These are phyloP conservation scores for Spea bombifrons DNA, from an alignment of 2,113 vertebrate species.

Conservation along the genomic window DNA sequence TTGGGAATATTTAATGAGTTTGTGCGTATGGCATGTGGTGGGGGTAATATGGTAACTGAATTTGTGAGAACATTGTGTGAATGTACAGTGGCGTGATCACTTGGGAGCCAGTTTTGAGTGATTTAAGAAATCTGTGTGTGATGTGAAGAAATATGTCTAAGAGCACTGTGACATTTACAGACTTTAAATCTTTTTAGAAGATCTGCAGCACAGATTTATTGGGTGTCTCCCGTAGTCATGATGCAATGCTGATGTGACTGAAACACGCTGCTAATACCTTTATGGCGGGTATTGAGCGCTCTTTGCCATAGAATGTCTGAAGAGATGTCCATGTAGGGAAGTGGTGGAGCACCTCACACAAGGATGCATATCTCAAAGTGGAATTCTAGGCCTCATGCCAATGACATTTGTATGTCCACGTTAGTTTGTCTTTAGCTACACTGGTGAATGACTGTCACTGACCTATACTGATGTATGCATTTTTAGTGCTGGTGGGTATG, in stretches of 20 bases:
- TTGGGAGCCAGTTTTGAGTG: no score
- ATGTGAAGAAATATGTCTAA: neutral
- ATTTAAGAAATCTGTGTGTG: neutral
- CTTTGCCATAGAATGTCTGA: slow-evolving; percentile 64
- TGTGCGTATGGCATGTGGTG: no score
- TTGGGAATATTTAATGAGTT: no score
- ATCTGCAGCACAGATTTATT: slow-evolving; percentile 8
- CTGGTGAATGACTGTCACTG: slow-evolving; percentile 48
- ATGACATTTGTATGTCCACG: slow-evolving; percentile 73
- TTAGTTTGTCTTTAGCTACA: slow-evolving; percentile 61
- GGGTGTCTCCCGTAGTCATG: slow-evolving; percentile 8
- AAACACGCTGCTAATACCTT: slow-evolving; percentile 47
- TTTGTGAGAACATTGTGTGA: no score
- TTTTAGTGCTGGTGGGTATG: no score
- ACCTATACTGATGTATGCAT: slow-evolving; percentile 41
- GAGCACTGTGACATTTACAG: no score
- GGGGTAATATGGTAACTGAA: no score
- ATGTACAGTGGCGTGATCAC: no score
- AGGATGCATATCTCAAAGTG: slow-evolving; percentile 59
- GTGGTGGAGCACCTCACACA: slow-evolving; percentile 61
- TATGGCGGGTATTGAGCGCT: slow-evolving; percentile 55
- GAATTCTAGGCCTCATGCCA: slow-evolving; percentile 73
- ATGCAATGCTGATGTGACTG: slow-evolving; percentile 16
- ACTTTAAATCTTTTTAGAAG: slow-evolving; percentile 8
- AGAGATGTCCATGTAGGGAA: slow-evolving; percentile 84